Percentiles rank a stretch among this genome's conserved stretches.
Conservation (phyloP, 2,888 invertebrate species). For the Acutogordius australiensis region DNA sequence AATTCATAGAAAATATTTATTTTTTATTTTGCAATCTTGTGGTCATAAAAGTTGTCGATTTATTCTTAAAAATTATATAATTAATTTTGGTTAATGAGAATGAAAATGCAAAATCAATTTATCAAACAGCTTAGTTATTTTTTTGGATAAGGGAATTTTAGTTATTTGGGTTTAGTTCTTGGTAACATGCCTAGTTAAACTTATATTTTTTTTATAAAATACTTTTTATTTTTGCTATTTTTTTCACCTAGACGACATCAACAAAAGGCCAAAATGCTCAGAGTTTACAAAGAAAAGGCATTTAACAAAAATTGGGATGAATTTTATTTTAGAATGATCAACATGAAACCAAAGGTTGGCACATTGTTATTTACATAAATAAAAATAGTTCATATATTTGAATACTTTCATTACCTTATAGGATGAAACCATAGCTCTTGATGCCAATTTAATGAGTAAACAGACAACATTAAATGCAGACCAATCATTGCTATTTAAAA, state of each 20-base stretch:
- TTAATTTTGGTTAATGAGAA: no score
- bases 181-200: no score
- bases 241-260: not conserved
- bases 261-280: constrained; percentile 26
- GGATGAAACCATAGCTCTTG: not conserved
- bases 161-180: no score
- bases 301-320: constrained; percentile 85
- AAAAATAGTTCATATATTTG: not conserved
- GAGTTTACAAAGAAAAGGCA: constrained; percentile 48
- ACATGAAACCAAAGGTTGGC: constrained; percentile 36
- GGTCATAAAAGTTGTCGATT: no score
- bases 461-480: constrained; percentile 29
- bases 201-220: not conserved
- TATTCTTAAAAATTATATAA: no score
- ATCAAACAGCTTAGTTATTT: no score
- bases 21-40: no score
- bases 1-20: no score
- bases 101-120: no score
- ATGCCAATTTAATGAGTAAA: no score
- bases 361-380: not conserved
- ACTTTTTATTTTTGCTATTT: not conserved
- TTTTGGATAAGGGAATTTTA: no score
- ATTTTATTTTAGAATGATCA: constrained; percentile 87
- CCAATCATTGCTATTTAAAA: constrained; percentile 57
- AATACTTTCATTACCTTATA: not conserved